phyloP scores from a whole-genome alignment of 1,140 invertebrate genomes.

The Drosophila repletoides region DNA sequence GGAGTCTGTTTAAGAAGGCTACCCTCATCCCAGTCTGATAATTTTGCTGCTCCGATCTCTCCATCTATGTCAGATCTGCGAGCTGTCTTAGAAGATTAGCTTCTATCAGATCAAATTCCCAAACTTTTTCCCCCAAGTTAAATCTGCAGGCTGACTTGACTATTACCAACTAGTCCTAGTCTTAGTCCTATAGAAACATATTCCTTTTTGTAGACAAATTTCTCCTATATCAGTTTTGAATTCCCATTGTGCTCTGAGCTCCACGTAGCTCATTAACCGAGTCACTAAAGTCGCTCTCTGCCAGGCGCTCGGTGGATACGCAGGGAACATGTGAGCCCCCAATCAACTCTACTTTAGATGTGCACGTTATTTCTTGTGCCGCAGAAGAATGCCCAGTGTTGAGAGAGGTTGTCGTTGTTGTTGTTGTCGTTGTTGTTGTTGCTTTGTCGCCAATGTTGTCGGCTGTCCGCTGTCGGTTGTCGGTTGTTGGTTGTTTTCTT shows the following conservation, averaged over 20 bases:
- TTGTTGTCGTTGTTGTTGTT: constrained; percentile 26
- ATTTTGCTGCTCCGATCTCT: too few species aligned
- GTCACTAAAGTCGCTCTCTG: not conserved
- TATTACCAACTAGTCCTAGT: too few species aligned
- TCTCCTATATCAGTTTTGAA: too few species aligned
- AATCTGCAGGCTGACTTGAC: too few species aligned
- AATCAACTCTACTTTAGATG: constrained; percentile 72
- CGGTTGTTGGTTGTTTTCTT: constrained; percentile 6
- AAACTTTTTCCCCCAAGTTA: not conserved
- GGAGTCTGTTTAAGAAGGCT: too few species aligned
- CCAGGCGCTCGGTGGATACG: too few species aligned
- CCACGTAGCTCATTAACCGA: constrained; percentile 12
- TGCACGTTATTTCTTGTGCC: constrained; percentile 70
- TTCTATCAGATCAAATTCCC: too few species aligned
- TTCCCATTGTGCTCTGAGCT: not conserved
- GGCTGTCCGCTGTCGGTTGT: constrained; percentile 9
- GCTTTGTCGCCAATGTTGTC: constrained; percentile 3
- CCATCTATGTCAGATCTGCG: too few species aligned
- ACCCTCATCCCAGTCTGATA: too few species aligned
- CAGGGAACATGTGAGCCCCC: constrained; percentile 40
- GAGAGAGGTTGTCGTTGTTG: constrained; percentile 23
- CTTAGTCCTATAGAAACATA: too few species aligned
- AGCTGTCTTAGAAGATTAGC: too few species aligned
- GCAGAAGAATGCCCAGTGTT: constrained; percentile 55
- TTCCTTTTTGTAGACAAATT: too few species aligned